Evolutionary conservation across 2,888 invertebrate genomes (phyloP), one percentile per base, ranked within the genome.

Genomic region (Petrolisthes manimaculis): DNA sequence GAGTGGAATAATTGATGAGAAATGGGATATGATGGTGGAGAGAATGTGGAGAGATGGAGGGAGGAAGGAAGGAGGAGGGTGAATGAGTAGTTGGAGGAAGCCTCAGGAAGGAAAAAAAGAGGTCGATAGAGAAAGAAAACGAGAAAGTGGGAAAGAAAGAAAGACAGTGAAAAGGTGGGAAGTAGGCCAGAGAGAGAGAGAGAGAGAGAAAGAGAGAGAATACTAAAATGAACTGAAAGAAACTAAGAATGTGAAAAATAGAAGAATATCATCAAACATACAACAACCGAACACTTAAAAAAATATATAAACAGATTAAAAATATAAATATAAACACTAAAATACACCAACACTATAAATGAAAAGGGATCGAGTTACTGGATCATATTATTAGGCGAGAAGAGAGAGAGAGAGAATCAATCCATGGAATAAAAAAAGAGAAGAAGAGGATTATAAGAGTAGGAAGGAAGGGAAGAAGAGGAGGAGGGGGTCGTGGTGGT

Each of bases 381-480:
- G n/a, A n/a, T n/a, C n/a, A n/a, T n/a, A n/a, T n/a, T n/a, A n/a
- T n/a, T n/a, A n/a, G n/a, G n/a, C n/a, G n/a, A n/a, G 71, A 71
- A 18, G 71, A n/a, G n/a, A 71, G 71, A n/a, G 12, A 71, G 12
- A 8, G 71, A 5, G 8, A 71, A 71, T 12, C 5, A 12, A 71
- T 71, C 8, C 5, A 5, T 12, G 71, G 9, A 18, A 71, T 5
- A n/a, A 71, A 14, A 61, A 6, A 14, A 61, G 8, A 14, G 61
- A 61, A 14, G 61, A 14, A 61, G 61, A 61, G 14, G 61, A 61
- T 6, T 14, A 9, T 9, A 14, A 61, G 61, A 14, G 61, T 9
- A 9, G 61, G 61, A n/a, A 71, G 71, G n/a, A n/a, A 12, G 71
- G n/a, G 71, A 71, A n/a, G n/a, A n/a, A 71, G 71, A 71, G 71